Conservation (phyloP, 2,113 vertebrate genomes). For the Pollachius pollachius region DNA sequence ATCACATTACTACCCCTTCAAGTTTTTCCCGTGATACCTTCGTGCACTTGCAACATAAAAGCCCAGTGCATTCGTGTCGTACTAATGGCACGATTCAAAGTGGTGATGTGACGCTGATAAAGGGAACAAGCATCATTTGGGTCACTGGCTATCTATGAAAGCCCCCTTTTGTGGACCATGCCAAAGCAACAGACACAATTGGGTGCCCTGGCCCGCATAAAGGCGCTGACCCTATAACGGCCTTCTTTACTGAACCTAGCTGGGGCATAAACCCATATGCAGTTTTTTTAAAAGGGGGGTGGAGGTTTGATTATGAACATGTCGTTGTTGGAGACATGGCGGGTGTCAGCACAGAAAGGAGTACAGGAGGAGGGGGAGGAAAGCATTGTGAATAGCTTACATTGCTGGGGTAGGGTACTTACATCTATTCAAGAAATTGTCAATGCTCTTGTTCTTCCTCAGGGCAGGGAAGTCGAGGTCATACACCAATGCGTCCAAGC, state of each 20-base stretch:
- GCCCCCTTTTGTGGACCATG: slow-evolving; percentile 65
- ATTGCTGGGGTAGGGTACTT: slow-evolving; percentile 71
- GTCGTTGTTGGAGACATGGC: slow-evolving; percentile 21
- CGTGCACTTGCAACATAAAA: neutral
- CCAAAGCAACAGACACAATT: slow-evolving; percentile 69
- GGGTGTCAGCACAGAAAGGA: slow-evolving; percentile 7
- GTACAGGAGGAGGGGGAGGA: neutral
- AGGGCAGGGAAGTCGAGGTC: slow-evolving; percentile 98
- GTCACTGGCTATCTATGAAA: slow-evolving; percentile 67
- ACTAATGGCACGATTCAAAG: slow-evolving; percentile 9
- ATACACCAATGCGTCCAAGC: slow-evolving; percentile 96
- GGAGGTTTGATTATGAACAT: slow-evolving; percentile 15
- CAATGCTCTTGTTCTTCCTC: slow-evolving; percentile 99
- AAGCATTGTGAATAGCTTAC: too few species aligned
- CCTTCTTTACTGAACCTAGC: slow-evolving; percentile 33
- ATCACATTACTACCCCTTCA: too few species aligned
- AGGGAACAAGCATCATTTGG: slow-evolving; percentile 58
- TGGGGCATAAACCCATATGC: slow-evolving; percentile 15
- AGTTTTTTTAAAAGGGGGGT: neutral
- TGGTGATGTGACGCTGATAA: slow-evolving; percentile 33
- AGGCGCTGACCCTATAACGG: slow-evolving; percentile 65
- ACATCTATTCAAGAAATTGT: slow-evolving; percentile 99
- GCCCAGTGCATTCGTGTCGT: neutral
- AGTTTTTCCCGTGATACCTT: too few species aligned
- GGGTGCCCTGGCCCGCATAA: slow-evolving; percentile 49